Evolutionary conservation across 2,888 invertebrate species (phyloP).

Genomic region (Blastobasis lacticolella): DNA sequence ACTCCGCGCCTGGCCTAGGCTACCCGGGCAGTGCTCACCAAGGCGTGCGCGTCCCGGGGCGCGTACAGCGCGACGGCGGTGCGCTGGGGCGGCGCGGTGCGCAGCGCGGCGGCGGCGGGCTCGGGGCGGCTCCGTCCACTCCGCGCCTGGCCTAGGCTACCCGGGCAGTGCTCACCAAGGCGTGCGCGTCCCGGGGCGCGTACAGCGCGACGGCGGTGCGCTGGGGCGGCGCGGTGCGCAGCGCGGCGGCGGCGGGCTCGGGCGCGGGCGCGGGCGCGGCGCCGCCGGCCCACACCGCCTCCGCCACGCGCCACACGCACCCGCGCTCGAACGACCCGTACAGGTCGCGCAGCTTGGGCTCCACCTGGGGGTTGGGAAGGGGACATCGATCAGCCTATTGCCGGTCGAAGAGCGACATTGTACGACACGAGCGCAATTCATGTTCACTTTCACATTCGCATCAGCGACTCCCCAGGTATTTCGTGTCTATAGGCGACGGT

Average conservation of each 20-base stretch:
- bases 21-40: conserved; percentile 29
- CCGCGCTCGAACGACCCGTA: conserved; percentile 87
- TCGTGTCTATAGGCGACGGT: too few species aligned
- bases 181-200: conserved; percentile 42
- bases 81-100: conserved; percentile 34
- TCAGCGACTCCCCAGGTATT: too few species aligned
- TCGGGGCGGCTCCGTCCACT: conserved; percentile 31
- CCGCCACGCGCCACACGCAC: conserved; percentile 85
- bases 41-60: conserved; percentile 37
- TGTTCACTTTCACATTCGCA: too few species aligned
- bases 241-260: conserved; percentile 28
- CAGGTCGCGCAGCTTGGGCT: conserved; percentile 76
- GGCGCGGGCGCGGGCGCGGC: conserved; percentile 34
- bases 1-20: conserved; percentile 32
- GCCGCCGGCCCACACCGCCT: conserved; percentile 73
- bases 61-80: conserved; percentile 36
- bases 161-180: conserved; percentile 31
- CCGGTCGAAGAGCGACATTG: too few species aligned
- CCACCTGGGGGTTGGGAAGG: conserved; percentile 33
- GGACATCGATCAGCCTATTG: too few species aligned
- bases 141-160: conserved; percentile 24
- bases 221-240: conserved; percentile 38
- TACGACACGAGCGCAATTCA: too few species aligned
- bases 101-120: conserved; percentile 32
- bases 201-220: conserved; percentile 32